Percentiles rank a stretch among this genome's conserved stretches.
Evolutionary conservation across 1,140 invertebrate genomes (phyloP).

Genomic region (Habropoda laboriosa): DNA sequence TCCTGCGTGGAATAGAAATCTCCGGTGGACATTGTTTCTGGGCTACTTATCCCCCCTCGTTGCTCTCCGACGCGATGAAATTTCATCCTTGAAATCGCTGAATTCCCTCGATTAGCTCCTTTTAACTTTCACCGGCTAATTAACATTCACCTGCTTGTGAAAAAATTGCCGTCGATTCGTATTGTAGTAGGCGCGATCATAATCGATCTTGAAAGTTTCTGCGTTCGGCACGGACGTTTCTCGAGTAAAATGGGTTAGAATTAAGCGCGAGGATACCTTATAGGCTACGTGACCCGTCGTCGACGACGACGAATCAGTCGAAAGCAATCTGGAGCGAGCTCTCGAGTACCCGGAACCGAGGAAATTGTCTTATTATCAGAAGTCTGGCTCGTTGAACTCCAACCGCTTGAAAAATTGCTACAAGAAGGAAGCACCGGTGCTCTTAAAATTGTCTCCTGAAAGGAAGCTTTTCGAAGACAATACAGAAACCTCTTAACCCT

Average conservation of each 20-base stretch:
- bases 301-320: background rate
- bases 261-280: background rate
- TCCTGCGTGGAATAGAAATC: conserved; percentile 38
- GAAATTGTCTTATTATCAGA: conserved; percentile 17
- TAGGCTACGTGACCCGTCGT: conserved; percentile 5
- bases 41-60: background rate
- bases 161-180: too few species aligned
- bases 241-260: conserved; percentile 14
- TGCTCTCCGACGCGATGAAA: background rate
- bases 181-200: too few species aligned
- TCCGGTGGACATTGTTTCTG: background rate
- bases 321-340: background rate
- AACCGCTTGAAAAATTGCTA: conserved; percentile 11
- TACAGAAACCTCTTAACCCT: too few species aligned
- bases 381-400: background rate
- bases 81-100: background rate
- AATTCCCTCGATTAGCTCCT: too few species aligned
- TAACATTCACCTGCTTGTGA: too few species aligned
- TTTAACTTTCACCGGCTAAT: too few species aligned
- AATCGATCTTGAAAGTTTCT: too few species aligned
- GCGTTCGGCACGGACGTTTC: too few species aligned
- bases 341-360: background rate
- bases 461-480: background rate
- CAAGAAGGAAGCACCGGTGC: background rate
- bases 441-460: background rate